These are phyloP conservation scores for Aphyosemion australe DNA, from an alignment of 2,113 vertebrate species.

Conservation along the genomic window DNA sequence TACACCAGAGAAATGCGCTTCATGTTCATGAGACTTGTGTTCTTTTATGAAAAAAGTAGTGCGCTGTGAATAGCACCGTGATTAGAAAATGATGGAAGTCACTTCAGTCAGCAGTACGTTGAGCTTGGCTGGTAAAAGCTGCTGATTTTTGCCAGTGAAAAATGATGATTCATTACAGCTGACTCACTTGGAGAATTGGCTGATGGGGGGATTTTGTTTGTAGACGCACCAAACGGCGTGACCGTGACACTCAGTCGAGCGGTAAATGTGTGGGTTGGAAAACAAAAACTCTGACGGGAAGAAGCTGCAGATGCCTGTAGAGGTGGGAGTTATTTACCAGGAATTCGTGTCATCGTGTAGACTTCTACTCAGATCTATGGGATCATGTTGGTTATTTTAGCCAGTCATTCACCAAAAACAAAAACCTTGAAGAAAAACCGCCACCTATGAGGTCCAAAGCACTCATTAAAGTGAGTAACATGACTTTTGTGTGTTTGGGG, in stretches of 20 bases:
- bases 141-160: background rate
- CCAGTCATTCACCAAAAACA: background rate
- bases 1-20: background rate
- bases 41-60: background rate
- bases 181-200: background rate
- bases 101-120: background rate
- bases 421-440: background rate
- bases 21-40: background rate
- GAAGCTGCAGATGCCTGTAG: background rate
- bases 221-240: background rate
- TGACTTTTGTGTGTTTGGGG: too few relatives aligned
- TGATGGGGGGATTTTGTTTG: constrained; percentile 13
- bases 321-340: background rate
- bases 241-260: background rate
- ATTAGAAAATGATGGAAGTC: background rate
- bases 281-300: constrained; percentile 5
- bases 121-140: background rate
- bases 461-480: constrained; percentile 15
- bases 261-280: constrained; percentile 6
- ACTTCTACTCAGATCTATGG: background rate
- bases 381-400: background rate
- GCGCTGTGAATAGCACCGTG: constrained; percentile 4
- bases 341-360: background rate
- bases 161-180: background rate
- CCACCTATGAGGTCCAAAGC: background rate